These are phyloP conservation scores for Eueides isabella DNA, from an alignment of 1,140 invertebrate genomes.

Conservation along the genomic window DNA sequence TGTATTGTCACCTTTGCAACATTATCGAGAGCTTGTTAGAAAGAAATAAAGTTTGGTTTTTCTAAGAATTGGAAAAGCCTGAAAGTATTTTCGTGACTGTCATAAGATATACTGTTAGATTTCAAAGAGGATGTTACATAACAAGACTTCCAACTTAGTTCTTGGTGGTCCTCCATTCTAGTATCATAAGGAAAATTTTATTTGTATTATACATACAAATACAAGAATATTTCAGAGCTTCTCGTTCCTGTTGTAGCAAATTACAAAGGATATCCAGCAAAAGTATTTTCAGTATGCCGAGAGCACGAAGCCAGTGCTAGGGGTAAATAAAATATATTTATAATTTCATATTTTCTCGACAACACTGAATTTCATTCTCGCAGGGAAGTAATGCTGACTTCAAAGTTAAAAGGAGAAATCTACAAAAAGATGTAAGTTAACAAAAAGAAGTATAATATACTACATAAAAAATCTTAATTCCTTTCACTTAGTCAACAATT, in stretches of 20 bases:
- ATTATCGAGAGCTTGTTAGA: neutral
- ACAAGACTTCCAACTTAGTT: neutral
- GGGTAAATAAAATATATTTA: slow-evolving; percentile 33
- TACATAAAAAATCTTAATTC: slow-evolving; percentile 1
- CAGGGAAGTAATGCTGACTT: slow-evolving; percentile 28
- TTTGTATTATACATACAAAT: neutral
- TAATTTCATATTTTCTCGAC: slow-evolving; percentile 34
- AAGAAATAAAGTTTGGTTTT: neutral
- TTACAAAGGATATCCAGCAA: slow-evolving; percentile 18
- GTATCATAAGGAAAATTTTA: neutral
- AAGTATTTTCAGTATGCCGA: slow-evolving; percentile 20
- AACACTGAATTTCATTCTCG: slow-evolving; percentile 42
- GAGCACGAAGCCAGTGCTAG: slow-evolving; percentile 15
- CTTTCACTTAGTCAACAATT: neutral
- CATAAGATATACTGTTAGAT: neutral
- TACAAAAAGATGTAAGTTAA: slow-evolving; percentile 25
- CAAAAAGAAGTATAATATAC: slow-evolving; percentile 6
- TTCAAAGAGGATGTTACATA: neutral
- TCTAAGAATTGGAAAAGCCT: neutral
- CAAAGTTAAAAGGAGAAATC: slow-evolving; percentile 42
- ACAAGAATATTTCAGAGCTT: neutral
- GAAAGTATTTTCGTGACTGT: neutral
- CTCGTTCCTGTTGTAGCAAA: neutral
- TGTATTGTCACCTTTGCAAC: neutral
- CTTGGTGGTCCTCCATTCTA: no score